These are phyloP conservation scores for Morone saxatilis DNA, from an alignment of 2,113 vertebrate genomes.

Conservation along the genomic window DNA sequence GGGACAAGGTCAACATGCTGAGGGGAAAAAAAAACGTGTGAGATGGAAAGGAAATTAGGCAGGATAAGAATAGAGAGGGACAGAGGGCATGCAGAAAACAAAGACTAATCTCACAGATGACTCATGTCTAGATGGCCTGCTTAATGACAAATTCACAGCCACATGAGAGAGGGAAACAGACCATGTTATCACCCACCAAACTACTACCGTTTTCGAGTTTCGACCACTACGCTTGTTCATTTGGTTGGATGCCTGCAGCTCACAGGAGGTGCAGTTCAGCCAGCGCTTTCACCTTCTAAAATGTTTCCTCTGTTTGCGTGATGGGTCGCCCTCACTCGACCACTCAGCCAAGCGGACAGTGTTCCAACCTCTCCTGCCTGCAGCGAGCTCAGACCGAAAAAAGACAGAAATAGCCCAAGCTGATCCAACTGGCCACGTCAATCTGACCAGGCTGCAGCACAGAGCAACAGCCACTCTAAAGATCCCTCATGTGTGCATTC, in stretches of 20 bases:
- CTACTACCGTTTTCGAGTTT: slow-evolving; percentile 6
- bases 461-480: slow-evolving; percentile 1
- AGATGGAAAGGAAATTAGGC: slow-evolving; percentile 73
- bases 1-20: slow-evolving; percentile 80
- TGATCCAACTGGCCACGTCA: slow-evolving; percentile 53
- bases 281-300: slow-evolving; percentile 38
- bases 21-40: slow-evolving; percentile 29
- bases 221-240: slow-evolving; percentile 7
- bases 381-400: slow-evolving; percentile 56
- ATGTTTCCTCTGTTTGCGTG: slow-evolving; percentile 29
- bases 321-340: slow-evolving; percentile 45
- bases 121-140: slow-evolving; percentile 59
- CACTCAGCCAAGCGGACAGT: slow-evolving; percentile 56
- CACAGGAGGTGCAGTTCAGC: slow-evolving; percentile 31
- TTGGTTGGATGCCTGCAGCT: slow-evolving; percentile 34
- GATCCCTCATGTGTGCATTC: not conserved
- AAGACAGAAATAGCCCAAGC: slow-evolving; percentile 59
- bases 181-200: slow-evolving; percentile 12
- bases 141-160: slow-evolving; percentile 68
- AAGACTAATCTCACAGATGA: slow-evolving; percentile 71
- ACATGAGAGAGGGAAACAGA: slow-evolving; percentile 3
- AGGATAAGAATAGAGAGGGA: slow-evolving; percentile 70
- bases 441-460: slow-evolving; percentile 43
- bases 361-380: slow-evolving; percentile 53
- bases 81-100: slow-evolving; percentile 67